Conservation (phyloP, 2,113 vertebrate species). For the Gadus macrocephalus region DNA sequence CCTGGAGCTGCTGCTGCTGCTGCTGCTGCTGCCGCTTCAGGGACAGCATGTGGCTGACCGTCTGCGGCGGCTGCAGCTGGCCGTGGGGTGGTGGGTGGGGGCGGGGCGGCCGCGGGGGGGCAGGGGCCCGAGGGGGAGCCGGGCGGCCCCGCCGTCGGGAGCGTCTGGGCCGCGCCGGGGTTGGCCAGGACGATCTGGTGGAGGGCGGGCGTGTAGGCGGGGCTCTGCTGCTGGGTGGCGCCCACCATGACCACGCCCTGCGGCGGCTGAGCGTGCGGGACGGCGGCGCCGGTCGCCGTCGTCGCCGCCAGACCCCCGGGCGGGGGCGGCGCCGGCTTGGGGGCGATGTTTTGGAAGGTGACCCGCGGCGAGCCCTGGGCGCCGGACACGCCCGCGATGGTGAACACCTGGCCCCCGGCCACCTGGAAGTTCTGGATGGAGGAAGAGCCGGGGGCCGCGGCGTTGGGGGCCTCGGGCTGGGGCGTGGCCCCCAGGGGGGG, state of each 20-base stretch:
- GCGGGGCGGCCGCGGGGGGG: slow-evolving; percentile 63
- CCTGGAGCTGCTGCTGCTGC: slow-evolving; percentile 79
- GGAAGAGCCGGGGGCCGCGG: slow-evolving; percentile 73
- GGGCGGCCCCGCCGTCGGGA: slow-evolving; percentile 87
- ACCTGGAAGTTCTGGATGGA: slow-evolving; percentile 87
- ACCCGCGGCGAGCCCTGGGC: slow-evolving; percentile 86
- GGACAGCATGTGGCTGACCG: slow-evolving; percentile 90
- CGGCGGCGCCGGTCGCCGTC: slow-evolving; percentile 64
- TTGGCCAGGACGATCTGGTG: slow-evolving; percentile 97
- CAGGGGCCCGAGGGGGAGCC: slow-evolving; percentile 79
- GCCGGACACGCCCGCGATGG: slow-evolving; percentile 80
- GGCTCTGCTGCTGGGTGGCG: slow-evolving; percentile 85
- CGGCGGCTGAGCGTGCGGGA: slow-evolving; percentile 74
- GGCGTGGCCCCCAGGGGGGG: slow-evolving; percentile 80
- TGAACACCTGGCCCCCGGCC: slow-evolving; percentile 80
- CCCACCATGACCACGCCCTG: slow-evolving; percentile 93
- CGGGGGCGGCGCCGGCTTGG: slow-evolving; percentile 87
- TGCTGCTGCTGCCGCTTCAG: slow-evolving; percentile 86
- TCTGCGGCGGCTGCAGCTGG: slow-evolving; percentile 84
- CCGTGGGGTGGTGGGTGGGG: slow-evolving; percentile 75
- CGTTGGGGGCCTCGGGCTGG: slow-evolving; percentile 68
- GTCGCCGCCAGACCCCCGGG: slow-evolving; percentile 67
- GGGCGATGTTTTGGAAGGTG: slow-evolving; percentile 95
- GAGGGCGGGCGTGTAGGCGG: slow-evolving; percentile 88
- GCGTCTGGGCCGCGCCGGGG: slow-evolving; percentile 83